Base-by-base conservation (phyloP, 2,797 vertebrate species). In the Macroramphosus scolopax region DNA sequence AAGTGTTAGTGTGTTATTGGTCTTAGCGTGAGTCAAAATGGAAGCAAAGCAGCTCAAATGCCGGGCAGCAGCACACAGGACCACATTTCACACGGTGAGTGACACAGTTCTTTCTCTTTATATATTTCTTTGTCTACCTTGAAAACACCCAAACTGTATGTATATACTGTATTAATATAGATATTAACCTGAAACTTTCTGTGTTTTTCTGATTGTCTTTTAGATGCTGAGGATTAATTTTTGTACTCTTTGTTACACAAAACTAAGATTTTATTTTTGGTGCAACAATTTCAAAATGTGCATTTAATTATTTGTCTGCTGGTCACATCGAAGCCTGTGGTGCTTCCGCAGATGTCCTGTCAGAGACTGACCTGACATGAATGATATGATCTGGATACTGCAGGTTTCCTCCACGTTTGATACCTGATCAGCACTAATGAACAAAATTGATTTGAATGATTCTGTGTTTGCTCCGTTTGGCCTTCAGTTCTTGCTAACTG, bases 31-130 rank as follows among this genome's bases (percentile, higher is more conserved):
- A 12, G 37, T 59, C 43, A 53, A 66, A 72, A 77, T 81, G 53
- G 69, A 67, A 47, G 51, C 54, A 29, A 13, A 49, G 72, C 42
- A 17, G 50, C 67, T 50, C 18, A 25, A 26, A 47, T 3, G 37
- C 18, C 28, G 2, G 4, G 28, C 53, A 47, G 50, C 58, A 40
- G 25, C 20, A 52, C 9, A 5, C n/a, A 25, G 17, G 8, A 48
- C 44, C 26, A 24, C n/a, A 20, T 58, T 52, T 44, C 11, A 30
- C 9, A 45, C 5, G 61, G 79, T 83, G 62, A 84, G 82, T 76
- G 7, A 40, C 17, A 29, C 8, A 18, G 34, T 50, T n/a, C 39
- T 36, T 30, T 33, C 6, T 5, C 11, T 4, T 24, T 34, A 17
- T 18, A 11, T 15, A 0, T 6, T 40, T n/a, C n/a, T n/a, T n/a